Percentiles rank a stretch among this genome's conserved stretches.
Evolutionary conservation across 2,113 vertebrate species (phyloP).

Genomic region (Lutjanus erythropterus): DNA sequence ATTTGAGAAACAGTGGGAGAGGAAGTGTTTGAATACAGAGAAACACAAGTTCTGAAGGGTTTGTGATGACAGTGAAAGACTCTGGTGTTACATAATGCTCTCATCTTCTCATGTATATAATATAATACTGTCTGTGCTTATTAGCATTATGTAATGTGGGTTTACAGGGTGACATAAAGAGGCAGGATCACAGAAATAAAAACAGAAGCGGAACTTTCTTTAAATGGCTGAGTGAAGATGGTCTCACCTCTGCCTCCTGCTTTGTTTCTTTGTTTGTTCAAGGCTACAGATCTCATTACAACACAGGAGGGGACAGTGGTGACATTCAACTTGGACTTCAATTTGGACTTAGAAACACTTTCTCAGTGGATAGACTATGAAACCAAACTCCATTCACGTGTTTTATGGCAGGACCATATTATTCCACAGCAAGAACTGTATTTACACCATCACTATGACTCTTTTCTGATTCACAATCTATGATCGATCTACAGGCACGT

Average conservation of each 20-base stretch:
- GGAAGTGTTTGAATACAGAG: constrained; percentile 18
- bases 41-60: constrained; percentile 30
- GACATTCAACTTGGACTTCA: no score
- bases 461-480: no score
- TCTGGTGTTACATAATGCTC: constrained; percentile 18
- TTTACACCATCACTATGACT: no score
- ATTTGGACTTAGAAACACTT: no score
- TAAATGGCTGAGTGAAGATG: not conserved
- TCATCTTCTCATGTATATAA: constrained; percentile 10
- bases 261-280: constrained; percentile 5
- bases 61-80: constrained; percentile 29
- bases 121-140: constrained; percentile 10
- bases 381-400: no score
- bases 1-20: constrained; percentile 18
- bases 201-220: not conserved
- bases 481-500: no score
- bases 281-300: no score
- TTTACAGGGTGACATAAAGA: not conserved
- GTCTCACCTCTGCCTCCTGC: not conserved
- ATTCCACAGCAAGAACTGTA: no score
- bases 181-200: not conserved
- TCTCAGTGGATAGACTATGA: no score
- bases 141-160: constrained; percentile 7
- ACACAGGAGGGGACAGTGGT: no score
- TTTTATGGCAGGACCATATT: no score